Base-by-base conservation (phyloP, 2,888 invertebrate species). In the Scotopteryx bipunctaria region DNA sequence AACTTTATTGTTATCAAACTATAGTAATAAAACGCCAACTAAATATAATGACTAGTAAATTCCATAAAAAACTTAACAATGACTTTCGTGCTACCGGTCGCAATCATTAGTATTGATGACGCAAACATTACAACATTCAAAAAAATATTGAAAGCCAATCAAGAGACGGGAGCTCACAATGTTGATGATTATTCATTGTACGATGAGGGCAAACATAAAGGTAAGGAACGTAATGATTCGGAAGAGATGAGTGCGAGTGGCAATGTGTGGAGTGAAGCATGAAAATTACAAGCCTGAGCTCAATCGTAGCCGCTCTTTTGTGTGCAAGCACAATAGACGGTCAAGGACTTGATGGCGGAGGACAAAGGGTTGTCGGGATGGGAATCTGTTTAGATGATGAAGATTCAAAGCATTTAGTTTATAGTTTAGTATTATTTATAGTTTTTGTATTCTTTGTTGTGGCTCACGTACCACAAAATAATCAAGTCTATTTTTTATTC, bases 21-120 rank as follows among this genome's bases (percentile, higher is more conserved):
- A 68, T 69, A 75, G 69, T 74, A 72, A 77, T 74, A 78, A 76
- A 72, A 69, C 67, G 63, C 89, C 81, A 89, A 89, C 89, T 89
- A 89, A 89, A 88, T 81, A 73, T 76, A 84, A 88, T 89, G 89
- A 89, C 89, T 81, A 66, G 88, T 86, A 74, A 67, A 82, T 78
- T 86, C 72, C 71, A 76, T 29, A 80, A 83, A 81, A 73, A 69
- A 56, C 71, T 79, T 78, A 84, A 89, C 89, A 89, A 88, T 89
- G 72, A 79, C 78, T 77, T 87, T 88, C 87, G 87, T 89, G 78
- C 76, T 76, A 76, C 77, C 75, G 72, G 81, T 83, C 81, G 81
- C 83, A 86, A 86, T 89, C 89, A 89, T 90, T 90, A 90, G 84
- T 84, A 82, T 81, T 82, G 87, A 90, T 90, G 90, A 90, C 88